Evolutionary conservation across 1,140 invertebrate species (phyloP).

Genomic region (Saccostrea echinata): DNA sequence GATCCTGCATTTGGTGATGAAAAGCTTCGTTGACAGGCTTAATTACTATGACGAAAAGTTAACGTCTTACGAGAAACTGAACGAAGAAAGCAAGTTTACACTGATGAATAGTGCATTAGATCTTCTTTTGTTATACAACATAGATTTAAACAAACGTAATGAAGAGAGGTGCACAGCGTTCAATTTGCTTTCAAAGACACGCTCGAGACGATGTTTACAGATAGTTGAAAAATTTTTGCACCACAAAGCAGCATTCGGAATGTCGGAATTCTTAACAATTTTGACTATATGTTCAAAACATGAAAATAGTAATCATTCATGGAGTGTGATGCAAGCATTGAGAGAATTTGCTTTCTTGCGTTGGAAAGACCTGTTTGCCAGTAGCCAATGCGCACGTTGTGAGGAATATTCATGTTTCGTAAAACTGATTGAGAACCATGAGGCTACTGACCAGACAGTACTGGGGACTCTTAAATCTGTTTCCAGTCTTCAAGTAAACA

Average conservation of each 20-base stretch:
- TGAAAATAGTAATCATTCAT: background rate
- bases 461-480: background rate
- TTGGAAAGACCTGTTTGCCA: background rate
- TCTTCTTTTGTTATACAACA: background rate
- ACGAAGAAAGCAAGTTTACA: background rate
- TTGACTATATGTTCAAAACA: constrained; percentile 8
- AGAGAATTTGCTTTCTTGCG: background rate
- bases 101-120: constrained; percentile 22
- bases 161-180: background rate
- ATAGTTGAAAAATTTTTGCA: background rate
- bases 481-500: background rate
- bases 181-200: constrained; percentile 24
- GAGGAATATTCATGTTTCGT: background rate
- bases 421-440: background rate
- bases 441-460: background rate
- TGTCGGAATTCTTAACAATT: background rate
- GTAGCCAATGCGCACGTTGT: background rate
- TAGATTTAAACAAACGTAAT: background rate
- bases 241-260: background rate
- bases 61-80: constrained; percentile 16
- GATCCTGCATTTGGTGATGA: constrained; percentile 5
- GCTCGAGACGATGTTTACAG: background rate
- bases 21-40: background rate
- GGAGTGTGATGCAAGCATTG: background rate
- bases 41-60: constrained; percentile 22